A percentile compares a stretch with the other conserved stretches of the same genome.
These are phyloP conservation scores for Hydrotaea cyrtoneurina DNA, from an alignment of 2,888 invertebrate genomes.

Conservation along the genomic window DNA sequence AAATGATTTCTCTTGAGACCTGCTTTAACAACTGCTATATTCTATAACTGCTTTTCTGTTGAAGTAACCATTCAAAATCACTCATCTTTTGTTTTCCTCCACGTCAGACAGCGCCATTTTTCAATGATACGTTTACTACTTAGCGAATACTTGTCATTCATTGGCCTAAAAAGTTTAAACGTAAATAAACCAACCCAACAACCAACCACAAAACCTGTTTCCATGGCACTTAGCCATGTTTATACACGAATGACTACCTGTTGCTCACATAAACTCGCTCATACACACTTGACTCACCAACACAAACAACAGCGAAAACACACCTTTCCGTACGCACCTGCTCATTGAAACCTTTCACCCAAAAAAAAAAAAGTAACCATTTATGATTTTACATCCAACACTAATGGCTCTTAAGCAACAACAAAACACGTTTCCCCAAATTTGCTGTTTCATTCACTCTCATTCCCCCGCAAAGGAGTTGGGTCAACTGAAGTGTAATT, in stretches of 20 bases:
- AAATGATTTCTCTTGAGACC: too few relatives aligned
- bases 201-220: constrained; percentile 33
- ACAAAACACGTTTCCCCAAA: neutral
- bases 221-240: constrained; percentile 28
- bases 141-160: neutral
- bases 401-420: neutral
- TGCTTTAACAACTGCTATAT: too few relatives aligned
- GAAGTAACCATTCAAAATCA: too few relatives aligned
- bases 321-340: neutral
- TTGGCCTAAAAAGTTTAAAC: constrained; percentile 8
- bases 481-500: constrained; percentile 36
- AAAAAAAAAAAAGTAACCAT: constrained; percentile 19
- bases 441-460: neutral
- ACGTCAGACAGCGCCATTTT: neutral
- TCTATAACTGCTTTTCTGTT: too few relatives aligned
- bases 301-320: neutral
- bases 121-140: neutral
- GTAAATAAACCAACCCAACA: neutral
- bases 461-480: neutral
- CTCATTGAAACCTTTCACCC: neutral
- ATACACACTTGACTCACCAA: neutral
- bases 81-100: neutral
- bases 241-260: constrained; percentile 32
- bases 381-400: neutral
- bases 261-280: neutral